phyloP scores from a whole-genome alignment of 23 tunicate species.

The Trididemnum miniatum region DNA sequence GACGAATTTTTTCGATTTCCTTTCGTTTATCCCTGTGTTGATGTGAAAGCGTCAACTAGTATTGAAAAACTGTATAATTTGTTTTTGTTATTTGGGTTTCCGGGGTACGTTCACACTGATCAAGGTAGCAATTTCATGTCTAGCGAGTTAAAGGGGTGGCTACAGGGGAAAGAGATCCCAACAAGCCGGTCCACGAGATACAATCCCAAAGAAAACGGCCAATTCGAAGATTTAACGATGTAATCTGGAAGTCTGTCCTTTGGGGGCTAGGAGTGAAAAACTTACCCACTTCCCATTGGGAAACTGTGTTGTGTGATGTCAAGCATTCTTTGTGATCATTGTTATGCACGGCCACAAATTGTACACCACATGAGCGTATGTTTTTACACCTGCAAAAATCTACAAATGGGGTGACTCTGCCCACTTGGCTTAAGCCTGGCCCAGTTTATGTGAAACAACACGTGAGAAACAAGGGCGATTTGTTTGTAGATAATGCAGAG shows the following conservation, averaged over 20 bases:
- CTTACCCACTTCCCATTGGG: neutral
- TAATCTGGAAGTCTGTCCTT: neutral
- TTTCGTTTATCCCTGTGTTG: neutral
- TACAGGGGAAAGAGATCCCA: neutral
- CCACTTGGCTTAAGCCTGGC: neutral
- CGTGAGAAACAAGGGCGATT: neutral
- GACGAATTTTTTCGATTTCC: conserved; percentile 3
- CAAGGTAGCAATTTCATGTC: neutral
- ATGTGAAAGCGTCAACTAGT: neutral
- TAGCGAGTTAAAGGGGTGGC: neutral
- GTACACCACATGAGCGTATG: too few relatives aligned
- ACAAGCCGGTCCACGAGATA: neutral
- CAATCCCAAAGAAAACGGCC: neutral
- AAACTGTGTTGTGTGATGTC: too few relatives aligned
- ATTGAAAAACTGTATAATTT: neutral
- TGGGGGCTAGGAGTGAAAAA: neutral
- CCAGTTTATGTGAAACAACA: neutral
- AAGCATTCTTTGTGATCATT: too few relatives aligned
- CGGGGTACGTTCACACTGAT: neutral
- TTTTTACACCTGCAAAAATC: too few relatives aligned
- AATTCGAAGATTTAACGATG: conserved; percentile 2
- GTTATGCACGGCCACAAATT: too few relatives aligned
- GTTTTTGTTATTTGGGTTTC: neutral
- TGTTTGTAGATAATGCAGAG: neutral
- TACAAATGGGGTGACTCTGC: too few relatives aligned